Conservation (phyloP, 2,113 vertebrate species). For the Porphyrio hochstetteri region DNA sequence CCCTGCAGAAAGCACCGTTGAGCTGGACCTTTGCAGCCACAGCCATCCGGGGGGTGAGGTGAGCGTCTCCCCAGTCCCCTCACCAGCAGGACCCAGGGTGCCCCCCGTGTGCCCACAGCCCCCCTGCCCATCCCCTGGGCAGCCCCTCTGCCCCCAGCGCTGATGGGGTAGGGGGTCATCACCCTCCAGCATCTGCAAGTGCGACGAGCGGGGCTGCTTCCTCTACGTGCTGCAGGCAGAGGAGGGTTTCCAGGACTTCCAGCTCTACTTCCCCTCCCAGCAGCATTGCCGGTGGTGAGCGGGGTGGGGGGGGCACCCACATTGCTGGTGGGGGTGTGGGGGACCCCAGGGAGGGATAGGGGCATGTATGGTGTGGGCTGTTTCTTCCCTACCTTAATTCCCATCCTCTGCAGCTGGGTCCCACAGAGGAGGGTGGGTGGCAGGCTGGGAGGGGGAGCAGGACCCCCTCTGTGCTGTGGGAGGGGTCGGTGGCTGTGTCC, state of each 20-base stretch:
- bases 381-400: neutral
- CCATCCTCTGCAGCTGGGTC: neutral
- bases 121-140: neutral
- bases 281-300: constrained; percentile 86
- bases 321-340: neutral
- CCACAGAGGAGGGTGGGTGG: neutral
- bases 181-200: constrained; percentile 81
- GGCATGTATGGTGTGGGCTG: too few species aligned
- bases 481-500: neutral
- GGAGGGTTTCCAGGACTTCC: constrained; percentile 78
- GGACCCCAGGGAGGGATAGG: neutral
- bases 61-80: neutral
- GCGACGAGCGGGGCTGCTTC: constrained; percentile 88
- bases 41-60: constrained; percentile 89
- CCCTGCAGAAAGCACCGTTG: constrained; percentile 78
- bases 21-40: constrained; percentile 84
- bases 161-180: rapidly evolving
- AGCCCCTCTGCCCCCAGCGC: neutral
- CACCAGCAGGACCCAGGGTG: neutral
- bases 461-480: neutral
- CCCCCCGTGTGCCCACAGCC: neutral
- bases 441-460: neutral
- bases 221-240: constrained; percentile 85
- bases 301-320: neutral
- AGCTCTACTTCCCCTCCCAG: constrained; percentile 88